These are phyloP conservation scores for Cochlearius cochlearius DNA, from an alignment of 2,113 vertebrate genomes.

Conservation along the genomic window DNA sequence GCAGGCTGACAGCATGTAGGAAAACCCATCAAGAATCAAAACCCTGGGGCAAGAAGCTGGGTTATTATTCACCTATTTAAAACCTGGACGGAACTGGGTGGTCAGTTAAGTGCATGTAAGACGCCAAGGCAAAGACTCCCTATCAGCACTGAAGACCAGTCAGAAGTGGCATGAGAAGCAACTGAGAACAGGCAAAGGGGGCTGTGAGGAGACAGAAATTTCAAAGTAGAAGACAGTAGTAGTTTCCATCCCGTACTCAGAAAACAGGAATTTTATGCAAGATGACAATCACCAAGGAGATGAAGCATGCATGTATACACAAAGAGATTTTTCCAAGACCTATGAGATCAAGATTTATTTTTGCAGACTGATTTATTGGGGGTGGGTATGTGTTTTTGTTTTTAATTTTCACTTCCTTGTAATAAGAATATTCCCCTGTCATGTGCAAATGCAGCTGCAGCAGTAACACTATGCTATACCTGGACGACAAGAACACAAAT, in stretches of 20 bases:
- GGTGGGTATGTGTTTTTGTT: not conserved
- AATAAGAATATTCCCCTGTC: not conserved
- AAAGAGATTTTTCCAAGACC: not conserved
- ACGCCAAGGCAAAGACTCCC: not conserved
- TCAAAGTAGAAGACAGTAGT: not conserved
- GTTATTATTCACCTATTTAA: constrained; percentile 38
- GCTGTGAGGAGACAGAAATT: not conserved
- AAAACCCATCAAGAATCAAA: constrained; percentile 27
- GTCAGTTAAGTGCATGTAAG: not conserved
- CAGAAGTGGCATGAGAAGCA: not conserved
- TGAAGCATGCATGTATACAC: not conserved
- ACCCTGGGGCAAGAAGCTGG: not conserved
- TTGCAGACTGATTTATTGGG: not conserved
- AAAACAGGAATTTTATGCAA: not conserved
- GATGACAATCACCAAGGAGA: constrained; percentile 4
- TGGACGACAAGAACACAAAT: not conserved
- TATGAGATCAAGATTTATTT: not conserved
- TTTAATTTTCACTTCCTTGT: not conserved
- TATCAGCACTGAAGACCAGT: not conserved
- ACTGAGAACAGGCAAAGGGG: not conserved
- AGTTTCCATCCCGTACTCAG: not conserved
- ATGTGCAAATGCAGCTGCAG: not conserved
- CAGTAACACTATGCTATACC: not conserved
- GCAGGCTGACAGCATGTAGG: not conserved
- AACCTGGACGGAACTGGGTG: not conserved